These are phyloP conservation scores for Sylvietta virens DNA, from an alignment of 2,113 vertebrate genomes.

Conservation along the genomic window DNA sequence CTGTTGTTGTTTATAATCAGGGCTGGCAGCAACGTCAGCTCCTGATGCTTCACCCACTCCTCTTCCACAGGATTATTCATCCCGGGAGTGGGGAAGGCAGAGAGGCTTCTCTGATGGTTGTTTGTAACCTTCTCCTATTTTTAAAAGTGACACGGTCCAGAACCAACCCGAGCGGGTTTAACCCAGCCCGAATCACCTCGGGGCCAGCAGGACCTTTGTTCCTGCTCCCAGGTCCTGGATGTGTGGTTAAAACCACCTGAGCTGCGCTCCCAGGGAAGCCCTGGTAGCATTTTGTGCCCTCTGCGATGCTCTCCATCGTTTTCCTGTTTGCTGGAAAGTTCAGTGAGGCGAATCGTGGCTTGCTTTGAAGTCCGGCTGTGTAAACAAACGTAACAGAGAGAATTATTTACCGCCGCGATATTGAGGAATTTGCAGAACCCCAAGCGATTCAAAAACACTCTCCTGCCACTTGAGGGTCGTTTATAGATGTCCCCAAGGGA, in stretches of 20 bases:
- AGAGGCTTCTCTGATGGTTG: background rate
- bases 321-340: background rate
- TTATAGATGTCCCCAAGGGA: background rate
- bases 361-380: background rate
- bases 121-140: background rate
- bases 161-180: background rate
- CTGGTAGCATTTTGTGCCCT: background rate
- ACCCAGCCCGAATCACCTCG: background rate
- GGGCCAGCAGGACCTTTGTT: background rate
- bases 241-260: background rate
- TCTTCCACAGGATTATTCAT: constrained; percentile 32
- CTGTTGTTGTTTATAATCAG: constrained; percentile 44
- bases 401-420: background rate
- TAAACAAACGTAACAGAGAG: background rate
- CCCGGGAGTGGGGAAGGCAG: background rate
- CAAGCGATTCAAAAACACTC: background rate
- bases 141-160: background rate
- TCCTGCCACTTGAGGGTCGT: background rate
- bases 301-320: background rate
- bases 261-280: background rate
- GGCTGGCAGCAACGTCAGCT: constrained; percentile 13
- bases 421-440: background rate
- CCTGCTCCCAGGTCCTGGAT: background rate
- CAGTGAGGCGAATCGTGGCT: background rate
- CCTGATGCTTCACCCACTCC: constrained; percentile 29